These are phyloP conservation scores for Apus apus DNA, from an alignment of 2,113 vertebrate species.

Conservation along the genomic window DNA sequence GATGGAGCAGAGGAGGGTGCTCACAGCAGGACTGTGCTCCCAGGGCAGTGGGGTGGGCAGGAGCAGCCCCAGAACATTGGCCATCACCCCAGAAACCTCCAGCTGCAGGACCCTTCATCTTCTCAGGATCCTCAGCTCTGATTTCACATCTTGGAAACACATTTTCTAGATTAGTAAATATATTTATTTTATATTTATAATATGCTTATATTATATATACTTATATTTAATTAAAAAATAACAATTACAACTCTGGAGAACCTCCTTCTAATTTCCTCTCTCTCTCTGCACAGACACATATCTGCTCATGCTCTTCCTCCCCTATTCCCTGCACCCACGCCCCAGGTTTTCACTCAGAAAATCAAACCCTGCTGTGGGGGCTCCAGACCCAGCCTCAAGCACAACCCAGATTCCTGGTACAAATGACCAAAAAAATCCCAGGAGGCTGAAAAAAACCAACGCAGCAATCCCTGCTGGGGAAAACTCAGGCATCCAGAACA, in stretches of 20 bases:
- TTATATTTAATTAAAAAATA: no score
- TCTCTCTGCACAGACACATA: rapidly evolving
- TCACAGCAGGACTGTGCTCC: not conserved
- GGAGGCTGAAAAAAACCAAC: not conserved
- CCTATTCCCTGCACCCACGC: rapidly evolving
- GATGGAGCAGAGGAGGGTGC: not conserved
- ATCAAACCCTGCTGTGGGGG: no score
- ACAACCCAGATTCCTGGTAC: not conserved
- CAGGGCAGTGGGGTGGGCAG: not conserved
- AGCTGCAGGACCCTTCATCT: not conserved
- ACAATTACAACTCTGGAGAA: not conserved
- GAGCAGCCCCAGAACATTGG: not conserved
- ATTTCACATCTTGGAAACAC: not conserved
- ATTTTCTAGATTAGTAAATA: not conserved
- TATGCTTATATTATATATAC: no score
- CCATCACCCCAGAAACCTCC: not conserved
- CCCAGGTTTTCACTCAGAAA: not conserved
- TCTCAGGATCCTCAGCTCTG: not conserved
- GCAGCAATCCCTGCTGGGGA: rapidly evolving
- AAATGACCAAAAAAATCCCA: not conserved
- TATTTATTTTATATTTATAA: no score
- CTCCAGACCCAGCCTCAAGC: not conserved
- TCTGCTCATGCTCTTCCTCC: not conserved
- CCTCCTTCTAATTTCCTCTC: not conserved
- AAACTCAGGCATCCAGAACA: not conserved